Percentiles rank a stretch among this genome's conserved stretches.
Conservation (phyloP, 2,113 vertebrate genomes). For the Lepus americanus region DNA sequence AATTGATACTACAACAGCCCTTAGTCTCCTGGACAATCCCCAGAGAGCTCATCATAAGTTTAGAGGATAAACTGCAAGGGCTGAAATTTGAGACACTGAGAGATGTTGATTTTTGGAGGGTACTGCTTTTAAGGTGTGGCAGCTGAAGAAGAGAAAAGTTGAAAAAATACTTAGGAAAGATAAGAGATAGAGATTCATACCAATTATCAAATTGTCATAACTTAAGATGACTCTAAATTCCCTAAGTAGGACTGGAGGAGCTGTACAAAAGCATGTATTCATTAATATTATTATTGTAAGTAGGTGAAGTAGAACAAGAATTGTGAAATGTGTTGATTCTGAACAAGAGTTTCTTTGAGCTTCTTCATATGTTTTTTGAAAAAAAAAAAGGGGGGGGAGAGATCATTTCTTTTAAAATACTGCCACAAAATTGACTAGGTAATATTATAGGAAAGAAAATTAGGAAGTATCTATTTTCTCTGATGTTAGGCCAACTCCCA, state of each 20-base stretch:
- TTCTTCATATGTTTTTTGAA: not conserved
- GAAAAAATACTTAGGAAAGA: no score
- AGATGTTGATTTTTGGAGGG: not conserved
- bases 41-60: not conserved
- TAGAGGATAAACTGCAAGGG: not conserved
- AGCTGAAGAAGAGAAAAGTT: not conserved
- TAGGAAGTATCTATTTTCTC: not conserved
- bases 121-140: not conserved
- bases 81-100: not conserved
- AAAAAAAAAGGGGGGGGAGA: not conserved
- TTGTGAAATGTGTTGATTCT: not conserved
- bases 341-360: not conserved
- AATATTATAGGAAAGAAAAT: not conserved
- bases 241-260: not conserved
- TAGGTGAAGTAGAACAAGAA: not conserved
- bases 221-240: not conserved
- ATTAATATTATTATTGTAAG: not conserved
- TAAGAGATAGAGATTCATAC: no score
- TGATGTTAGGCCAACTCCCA: not conserved
- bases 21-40: not conserved
- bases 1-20: not conserved
- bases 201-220: not conserved
- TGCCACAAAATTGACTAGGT: not conserved
- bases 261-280: not conserved
- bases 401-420: not conserved